phyloP scores from a whole-genome alignment of 64 coral and sea anemone species.

The Stylophora pistillata region DNA sequence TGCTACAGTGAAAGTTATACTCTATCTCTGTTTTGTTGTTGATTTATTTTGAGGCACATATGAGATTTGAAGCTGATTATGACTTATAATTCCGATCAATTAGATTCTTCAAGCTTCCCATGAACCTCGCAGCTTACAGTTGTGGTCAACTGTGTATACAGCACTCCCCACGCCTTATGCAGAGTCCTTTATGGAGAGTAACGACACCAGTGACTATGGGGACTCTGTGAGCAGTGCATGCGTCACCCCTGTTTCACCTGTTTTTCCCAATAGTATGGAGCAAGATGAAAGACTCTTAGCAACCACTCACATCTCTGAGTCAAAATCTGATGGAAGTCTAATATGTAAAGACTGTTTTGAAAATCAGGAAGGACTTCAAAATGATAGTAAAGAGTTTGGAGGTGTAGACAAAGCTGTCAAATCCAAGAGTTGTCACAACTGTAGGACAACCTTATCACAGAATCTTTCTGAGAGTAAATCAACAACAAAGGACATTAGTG shows the following conservation, averaged over 20 bases:
- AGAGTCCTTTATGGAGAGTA: constrained; percentile 31
- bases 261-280: constrained; percentile 36
- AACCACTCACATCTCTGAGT: constrained; percentile 13
- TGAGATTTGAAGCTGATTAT: not conserved
- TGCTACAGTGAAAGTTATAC: too few relatives aligned
- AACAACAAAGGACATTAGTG: not conserved
- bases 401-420: constrained; percentile 15
- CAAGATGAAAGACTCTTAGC: not conserved
- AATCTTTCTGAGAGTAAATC: not conserved
- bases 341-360: constrained; percentile 25
- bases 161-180: constrained; percentile 56
- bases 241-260: constrained; percentile 20
- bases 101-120: constrained; percentile 86
- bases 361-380: not conserved
- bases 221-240: constrained; percentile 46
- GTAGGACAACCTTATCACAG: constrained; percentile 14
- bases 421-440: constrained; percentile 17
- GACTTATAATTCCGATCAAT: not conserved
- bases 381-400: not conserved
- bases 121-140: constrained; percentile 62
- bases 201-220: constrained; percentile 29
- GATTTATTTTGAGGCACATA: too few relatives aligned
- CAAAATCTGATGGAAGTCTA: constrained; percentile 78
- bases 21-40: too few relatives aligned
- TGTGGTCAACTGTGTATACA: constrained; percentile 83